Evolutionary conservation across 2,888 invertebrate genomes (phyloP).

Genomic region (Drosophila maculinotata): DNA sequence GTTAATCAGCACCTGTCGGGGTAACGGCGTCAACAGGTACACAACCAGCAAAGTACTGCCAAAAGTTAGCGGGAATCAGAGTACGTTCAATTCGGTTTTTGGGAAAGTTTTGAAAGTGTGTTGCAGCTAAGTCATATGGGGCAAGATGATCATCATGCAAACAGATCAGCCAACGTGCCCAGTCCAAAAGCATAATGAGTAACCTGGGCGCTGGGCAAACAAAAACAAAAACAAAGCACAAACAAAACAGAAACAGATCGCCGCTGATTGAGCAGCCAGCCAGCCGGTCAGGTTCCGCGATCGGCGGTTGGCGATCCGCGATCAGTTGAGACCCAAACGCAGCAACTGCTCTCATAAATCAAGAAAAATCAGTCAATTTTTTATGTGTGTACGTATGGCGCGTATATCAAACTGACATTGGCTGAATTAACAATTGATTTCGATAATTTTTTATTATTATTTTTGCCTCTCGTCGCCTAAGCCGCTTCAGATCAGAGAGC

Average conservation of each 20-base stretch:
- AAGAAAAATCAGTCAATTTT: constrained; percentile 79
- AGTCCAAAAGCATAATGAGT: constrained; percentile 46
- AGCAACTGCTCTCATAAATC: constrained; percentile 73
- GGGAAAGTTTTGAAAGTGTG: constrained; percentile 75
- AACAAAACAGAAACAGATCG: constrained; percentile 35
- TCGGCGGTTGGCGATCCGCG: constrained; percentile 43
- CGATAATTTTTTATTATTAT: constrained; percentile 80
- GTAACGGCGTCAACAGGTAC: constrained; percentile 71
- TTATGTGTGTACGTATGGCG: constrained; percentile 42
- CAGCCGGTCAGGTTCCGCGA: constrained; percentile 45
- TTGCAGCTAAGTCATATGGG: constrained; percentile 56
- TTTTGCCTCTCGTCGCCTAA: constrained; percentile 55
- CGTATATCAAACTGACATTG: constrained; percentile 77
- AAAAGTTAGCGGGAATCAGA: constrained; percentile 40
- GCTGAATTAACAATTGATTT: constrained; percentile 82
- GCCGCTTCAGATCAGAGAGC: constrained; percentile 41
- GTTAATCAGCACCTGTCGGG: constrained; percentile 78
- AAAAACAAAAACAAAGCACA: constrained; percentile 14
- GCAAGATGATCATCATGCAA: constrained; percentile 49
- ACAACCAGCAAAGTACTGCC: constrained; percentile 28
- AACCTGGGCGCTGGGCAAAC: constrained; percentile 50
- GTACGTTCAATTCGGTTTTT: constrained; percentile 38
- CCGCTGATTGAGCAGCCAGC: constrained; percentile 54
- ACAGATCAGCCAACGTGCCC: constrained; percentile 47
- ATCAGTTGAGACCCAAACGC: constrained; percentile 21